Evolutionary conservation across 2,113 vertebrate species (phyloP), one percentile per base, ranked within the genome.

Genomic region (Trogon melanurus): DNA sequence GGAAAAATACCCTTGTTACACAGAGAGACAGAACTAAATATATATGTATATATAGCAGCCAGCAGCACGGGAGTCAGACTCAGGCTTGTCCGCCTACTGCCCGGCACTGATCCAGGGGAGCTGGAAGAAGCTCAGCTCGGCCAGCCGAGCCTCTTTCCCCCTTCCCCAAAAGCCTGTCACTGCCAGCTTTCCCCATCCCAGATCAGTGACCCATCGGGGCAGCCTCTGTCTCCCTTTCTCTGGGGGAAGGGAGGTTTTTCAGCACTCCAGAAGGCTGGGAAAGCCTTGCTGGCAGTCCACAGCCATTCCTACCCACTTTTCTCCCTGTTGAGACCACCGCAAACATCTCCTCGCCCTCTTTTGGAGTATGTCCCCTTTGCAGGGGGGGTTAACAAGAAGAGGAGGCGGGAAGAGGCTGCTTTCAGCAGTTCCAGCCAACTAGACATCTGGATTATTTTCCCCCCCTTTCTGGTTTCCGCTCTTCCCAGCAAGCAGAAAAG

Each of bases 371-470:
- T 66, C 51, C 60, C 26, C 41, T 76, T 66, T 51, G 45, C 9
- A 13, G 54, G 13, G 38, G 10, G 12, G 22, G 4, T 14, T 50
- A 51, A 64, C 58, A 36, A 61, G 56, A 57, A 54, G 48, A 70
- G 45, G 54, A 66, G 67, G 47, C 73, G 93, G 60, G 64, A 91
- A 92, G 89, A 79, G 62, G 71, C 85, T 95, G 95, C 54, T 88
- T 87, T 81, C 78, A 69, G 89, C 82, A 89, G 87, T 54, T 85
- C 91, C 75, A 76, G 88, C 84, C 91, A 96, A 91, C 84, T 83
- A 96, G 94, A 96, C 94, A 93, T 91, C 95, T 94, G 96, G 79
- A 96, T 93, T 88, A 36, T 83, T 95, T 53, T 15, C 71, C 88
- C 71, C 84, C 53, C 90, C 62, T 89, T 74, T 88, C 93, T 91